Conservation (phyloP, 1,140 invertebrate species). For the Cydia splendana region DNA sequence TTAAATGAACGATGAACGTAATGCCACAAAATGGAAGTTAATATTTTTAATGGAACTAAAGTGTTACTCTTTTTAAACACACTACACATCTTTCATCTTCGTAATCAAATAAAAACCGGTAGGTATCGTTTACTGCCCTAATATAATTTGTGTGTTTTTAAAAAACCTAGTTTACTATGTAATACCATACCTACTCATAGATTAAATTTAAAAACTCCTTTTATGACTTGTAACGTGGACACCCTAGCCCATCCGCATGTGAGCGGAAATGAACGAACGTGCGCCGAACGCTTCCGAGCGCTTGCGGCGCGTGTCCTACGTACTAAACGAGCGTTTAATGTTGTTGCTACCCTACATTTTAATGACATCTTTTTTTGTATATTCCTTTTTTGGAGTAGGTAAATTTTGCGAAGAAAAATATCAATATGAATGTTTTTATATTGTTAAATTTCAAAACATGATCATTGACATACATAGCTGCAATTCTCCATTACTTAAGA, state of each 20-base stretch:
- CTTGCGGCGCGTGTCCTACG: slow-evolving; percentile 18
- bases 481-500: no score
- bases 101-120: no score
- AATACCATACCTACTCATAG: no score
- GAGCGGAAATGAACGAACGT: slow-evolving; percentile 48
- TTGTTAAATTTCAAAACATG: no score
- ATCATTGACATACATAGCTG: not conserved
- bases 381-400: not conserved
- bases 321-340: slow-evolving; percentile 37
- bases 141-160: no score
- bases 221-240: slow-evolving; percentile 16
- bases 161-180: not conserved
- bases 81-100: no score
- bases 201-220: not conserved
- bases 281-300: slow-evolving; percentile 44
- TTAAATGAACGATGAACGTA: no score
- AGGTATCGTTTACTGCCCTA: not conserved
- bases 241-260: slow-evolving; percentile 39
- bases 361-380: not conserved
- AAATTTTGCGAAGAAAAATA: not conserved
- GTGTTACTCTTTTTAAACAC: no score
- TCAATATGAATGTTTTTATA: no score
- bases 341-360: slow-evolving; percentile 36
- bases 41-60: no score
- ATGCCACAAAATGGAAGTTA: no score